Conservation (phyloP, 1,140 invertebrate genomes). For the Antheraea pernyi region DNA sequence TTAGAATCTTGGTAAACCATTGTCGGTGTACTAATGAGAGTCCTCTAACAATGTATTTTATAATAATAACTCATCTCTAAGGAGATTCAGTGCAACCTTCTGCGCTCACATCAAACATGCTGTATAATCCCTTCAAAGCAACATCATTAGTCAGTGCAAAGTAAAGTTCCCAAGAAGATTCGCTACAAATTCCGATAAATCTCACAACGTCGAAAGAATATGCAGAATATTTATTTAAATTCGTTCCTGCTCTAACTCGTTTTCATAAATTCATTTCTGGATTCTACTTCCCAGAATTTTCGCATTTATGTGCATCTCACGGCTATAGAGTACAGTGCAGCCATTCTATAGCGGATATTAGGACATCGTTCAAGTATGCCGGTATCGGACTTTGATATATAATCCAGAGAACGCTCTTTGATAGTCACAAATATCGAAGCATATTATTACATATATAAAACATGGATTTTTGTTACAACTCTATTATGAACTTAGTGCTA, state of each 20-base stretch:
- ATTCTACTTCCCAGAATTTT: slow-evolving; percentile 9
- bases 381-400: slow-evolving; percentile 29
- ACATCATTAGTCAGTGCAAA: too few relatives aligned
- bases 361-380: slow-evolving; percentile 40
- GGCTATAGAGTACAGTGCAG: neutral
- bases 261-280: slow-evolving; percentile 8
- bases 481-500: too few relatives aligned
- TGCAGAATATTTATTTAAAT: neutral
- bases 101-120: too few relatives aligned
- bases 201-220: neutral
- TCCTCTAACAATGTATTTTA: too few relatives aligned
- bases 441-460: too few relatives aligned
- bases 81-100: too few relatives aligned
- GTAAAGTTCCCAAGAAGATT: neutral
- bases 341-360: slow-evolving; percentile 42
- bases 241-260: neutral
- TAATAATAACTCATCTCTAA: too few relatives aligned
- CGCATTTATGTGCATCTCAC: slow-evolving; percentile 9
- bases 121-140: too few relatives aligned
- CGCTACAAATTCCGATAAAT: neutral
- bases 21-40: too few relatives aligned
- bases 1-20: too few relatives aligned
- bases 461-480: too few relatives aligned
- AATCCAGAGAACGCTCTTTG: slow-evolving; percentile 5
- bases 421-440: neutral